Base-by-base conservation (phyloP, 2,113 vertebrate genomes). In the Danionella cerebrum region DNA sequence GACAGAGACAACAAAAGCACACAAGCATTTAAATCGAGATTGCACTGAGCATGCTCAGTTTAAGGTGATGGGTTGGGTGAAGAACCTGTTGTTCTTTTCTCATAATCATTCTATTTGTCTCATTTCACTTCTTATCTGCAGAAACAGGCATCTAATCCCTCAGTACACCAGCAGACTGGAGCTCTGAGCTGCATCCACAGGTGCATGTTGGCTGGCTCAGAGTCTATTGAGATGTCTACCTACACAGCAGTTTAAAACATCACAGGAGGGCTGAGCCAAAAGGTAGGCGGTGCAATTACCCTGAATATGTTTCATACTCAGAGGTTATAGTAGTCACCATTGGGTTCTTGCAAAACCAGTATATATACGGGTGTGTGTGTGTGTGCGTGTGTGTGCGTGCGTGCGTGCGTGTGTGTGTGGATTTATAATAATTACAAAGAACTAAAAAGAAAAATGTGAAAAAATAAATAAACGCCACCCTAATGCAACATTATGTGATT, bases 61-160 rank as follows among this genome's bases (percentile, higher is more conserved):
- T 50, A 55, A 8, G 12, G 33, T 16, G 42, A 25, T 24, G 21
- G n/a, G 39, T 36, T 12, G 42, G 18, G 54, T 31, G 51, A 24
- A 36, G 27, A 18, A 76, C 74, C 74, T 76, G 74, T 76, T 73
- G 74, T 76, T 73, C 70, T 53, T 72, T 27, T 41, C 50, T 51
- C 36, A 27, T 54, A 64, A 76, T 69, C 68, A 69, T 39, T 72
- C 18, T 25, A 69, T 65, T 67, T 70, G 33, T 50, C 68, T 60
- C 16, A 50, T 53, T 60, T 24, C 55, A 6, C 21, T 5, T 48
- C 57, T 75, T 71, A 72, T 69, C 69, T 65, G 52, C 44, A 66
- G 24, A 45, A 48, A 62, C 63, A 75, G 54, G 39, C 63, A 62
- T 62, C 24, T 53, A 67, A 67, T 62, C 73, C 27, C 25, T 52